phyloP scores from a whole-genome alignment of 2,797 vertebrate genomes.

The Aphelocoma californica region DNA sequence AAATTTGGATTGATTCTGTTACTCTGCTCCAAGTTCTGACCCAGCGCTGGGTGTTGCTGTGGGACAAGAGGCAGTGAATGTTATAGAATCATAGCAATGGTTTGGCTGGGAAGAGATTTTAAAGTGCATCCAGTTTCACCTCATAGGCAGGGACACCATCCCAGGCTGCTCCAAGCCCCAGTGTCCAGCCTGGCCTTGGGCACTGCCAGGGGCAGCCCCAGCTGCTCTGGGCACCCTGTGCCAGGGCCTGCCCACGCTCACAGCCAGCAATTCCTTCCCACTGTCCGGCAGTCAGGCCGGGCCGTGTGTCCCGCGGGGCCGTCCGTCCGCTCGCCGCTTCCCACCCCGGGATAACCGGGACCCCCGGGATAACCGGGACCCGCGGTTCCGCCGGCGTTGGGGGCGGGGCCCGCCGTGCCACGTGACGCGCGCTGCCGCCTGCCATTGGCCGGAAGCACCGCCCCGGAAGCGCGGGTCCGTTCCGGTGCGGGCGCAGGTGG shows the following conservation, averaged over 20 bases:
- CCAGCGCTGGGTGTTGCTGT: fast-evolving
- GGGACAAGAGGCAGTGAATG: neutral
- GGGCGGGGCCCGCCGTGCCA: fast-evolving
- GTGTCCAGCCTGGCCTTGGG: neutral
- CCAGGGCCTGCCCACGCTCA: neutral
- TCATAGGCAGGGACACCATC: fast-evolving
- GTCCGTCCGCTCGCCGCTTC: fast-evolving
- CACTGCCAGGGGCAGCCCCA: neutral
- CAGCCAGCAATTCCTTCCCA: fast-evolving
- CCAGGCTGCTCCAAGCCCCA: fast-evolving
- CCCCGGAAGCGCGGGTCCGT: neutral
- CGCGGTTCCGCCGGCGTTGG: fast-evolving
- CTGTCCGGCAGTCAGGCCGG: fast-evolving
- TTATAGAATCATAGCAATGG: fast-evolving
- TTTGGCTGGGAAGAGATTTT: neutral
- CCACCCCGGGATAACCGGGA: neutral
- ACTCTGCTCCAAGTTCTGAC: neutral
- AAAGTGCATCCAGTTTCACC: fast-evolving
- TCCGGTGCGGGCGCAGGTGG: neutral
- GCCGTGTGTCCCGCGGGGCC: fast-evolving
- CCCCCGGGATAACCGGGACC: too few species aligned
- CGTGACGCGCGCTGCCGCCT: neutral
- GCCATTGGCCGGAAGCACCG: neutral
- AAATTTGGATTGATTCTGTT: neutral
- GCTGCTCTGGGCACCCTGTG: neutral